Conservation (phyloP, 2,797 vertebrate genomes). For the Ptychadena robeensis region DNA sequence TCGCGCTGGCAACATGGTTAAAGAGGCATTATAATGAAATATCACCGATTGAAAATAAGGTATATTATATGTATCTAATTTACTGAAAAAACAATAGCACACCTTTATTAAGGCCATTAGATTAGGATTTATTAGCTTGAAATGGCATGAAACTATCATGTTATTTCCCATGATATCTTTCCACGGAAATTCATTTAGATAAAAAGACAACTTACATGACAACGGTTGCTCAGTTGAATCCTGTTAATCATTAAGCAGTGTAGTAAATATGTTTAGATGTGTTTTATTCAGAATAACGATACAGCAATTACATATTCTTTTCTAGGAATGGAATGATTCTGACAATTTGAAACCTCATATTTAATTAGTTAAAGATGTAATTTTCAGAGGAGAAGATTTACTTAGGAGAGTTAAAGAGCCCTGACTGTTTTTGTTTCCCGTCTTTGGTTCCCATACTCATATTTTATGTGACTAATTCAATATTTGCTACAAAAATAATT, state of each 20-base stretch:
- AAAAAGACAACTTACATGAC: background rate
- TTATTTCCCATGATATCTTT: background rate
- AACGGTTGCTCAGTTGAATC: background rate
- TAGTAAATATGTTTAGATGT: too few relatives aligned
- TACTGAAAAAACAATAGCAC: background rate
- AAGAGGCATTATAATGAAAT: conserved; percentile 6
- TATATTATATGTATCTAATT: background rate
- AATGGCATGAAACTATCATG: background rate
- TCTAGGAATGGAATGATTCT: too few relatives aligned
- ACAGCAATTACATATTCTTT: too few relatives aligned
- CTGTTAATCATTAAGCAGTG: background rate
- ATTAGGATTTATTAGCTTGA: background rate
- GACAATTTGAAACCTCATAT: too few relatives aligned
- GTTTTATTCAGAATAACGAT: too few relatives aligned
- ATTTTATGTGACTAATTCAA: too few relatives aligned
- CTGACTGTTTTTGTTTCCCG: too few relatives aligned
- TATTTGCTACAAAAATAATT: too few relatives aligned
- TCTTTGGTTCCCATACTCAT: too few relatives aligned
- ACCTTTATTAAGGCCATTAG: background rate
- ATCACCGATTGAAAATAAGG: background rate
- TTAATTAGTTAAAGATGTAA: too few relatives aligned
- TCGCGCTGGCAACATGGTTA: background rate
- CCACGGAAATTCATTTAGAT: background rate
- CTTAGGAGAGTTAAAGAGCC: too few relatives aligned
- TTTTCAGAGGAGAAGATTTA: too few relatives aligned